Conservation (phyloP, 1,140 invertebrate species). For the Brachionus paranguensis region DNA sequence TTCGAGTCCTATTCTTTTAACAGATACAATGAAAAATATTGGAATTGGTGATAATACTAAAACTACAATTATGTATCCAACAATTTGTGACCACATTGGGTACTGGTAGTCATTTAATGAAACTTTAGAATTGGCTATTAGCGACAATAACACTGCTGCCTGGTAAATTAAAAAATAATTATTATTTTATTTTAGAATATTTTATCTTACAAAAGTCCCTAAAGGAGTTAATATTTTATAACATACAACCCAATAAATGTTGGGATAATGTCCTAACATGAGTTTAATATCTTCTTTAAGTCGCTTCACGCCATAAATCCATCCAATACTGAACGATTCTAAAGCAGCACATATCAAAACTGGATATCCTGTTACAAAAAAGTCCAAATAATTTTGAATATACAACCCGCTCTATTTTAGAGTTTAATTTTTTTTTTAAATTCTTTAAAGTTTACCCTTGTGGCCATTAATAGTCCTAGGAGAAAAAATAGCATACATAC, state of each 20-base stretch:
- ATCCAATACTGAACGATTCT: conserved; percentile 12
- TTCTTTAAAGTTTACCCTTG: background rate
- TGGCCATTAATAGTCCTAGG: conserved; percentile 3
- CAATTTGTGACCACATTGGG: background rate
- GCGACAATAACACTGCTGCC: conserved; percentile 1
- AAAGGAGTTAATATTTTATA: conserved; percentile 36
- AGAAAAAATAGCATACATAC: conserved; percentile 34
- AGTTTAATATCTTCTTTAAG: conserved; percentile 27
- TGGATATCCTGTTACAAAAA: conserved; percentile 17
- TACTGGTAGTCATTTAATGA: conserved; percentile 19
- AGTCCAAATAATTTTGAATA: conserved; percentile 14
- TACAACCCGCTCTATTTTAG: conserved; percentile 38
- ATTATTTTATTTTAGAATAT: background rate
- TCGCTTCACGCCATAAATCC: conserved; percentile 4
- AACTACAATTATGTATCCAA: conserved; percentile 10
- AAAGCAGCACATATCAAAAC: conserved; percentile 19
- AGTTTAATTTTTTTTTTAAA: background rate
- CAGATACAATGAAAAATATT: background rate
- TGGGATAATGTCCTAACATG: conserved; percentile 23
- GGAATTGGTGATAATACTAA: conserved; percentile 10
- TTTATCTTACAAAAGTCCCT: background rate
- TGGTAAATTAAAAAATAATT: background rate
- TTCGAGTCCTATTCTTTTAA: background rate
- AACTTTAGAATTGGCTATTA: background rate
- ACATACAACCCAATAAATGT: conserved; percentile 13